Evolutionary conservation across 2,113 vertebrate species (phyloP), one percentile per base, ranked within the genome.

Genomic region (Podarcis cretensis): DNA sequence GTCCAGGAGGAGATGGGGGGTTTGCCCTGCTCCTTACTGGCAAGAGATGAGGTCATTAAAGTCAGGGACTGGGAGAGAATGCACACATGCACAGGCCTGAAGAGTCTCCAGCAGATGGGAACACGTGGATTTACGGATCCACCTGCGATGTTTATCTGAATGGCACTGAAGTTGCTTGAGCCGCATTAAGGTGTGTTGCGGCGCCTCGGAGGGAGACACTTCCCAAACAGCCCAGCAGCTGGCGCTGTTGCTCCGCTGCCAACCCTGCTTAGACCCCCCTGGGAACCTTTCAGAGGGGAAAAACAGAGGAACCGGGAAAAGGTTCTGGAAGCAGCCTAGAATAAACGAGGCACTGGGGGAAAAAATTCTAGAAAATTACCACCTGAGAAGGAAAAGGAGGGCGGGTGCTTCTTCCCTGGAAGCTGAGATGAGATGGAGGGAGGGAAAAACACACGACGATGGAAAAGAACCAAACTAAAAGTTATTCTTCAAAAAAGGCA

Each of bases 391-490:
- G 10, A 5, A 27, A 2, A 18, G 6, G 6, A 3, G 6, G 5
- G 74, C 4, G 2, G 0, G 0, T 2, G 30, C 80, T 59, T 25
- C 66, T 68, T 68, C 69, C 23, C 16, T 0, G 0, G 32, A 27
- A 68, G n/a, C 30, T 25, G 80, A 69, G 77, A 86, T 4, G 65
- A 88, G 37, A 91, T 85, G 91, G 89, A 74, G 32, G 30, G 69
- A 18, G 5, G 65, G 66, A 43, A 81, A 43, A 43, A 43, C 6
- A 88, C 74, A 78, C 40, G 27, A 20, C 66, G 9, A 21, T 7
- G 27, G 69, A 57, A 65, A 21, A 59, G 21, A 16, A 1, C 48
- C 25, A 48, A 27, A 68, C 8, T 10, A 54, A 54, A 54, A 54
- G 48, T 54, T 12, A 54, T 54, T 0, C 48, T 63, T 63, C 18